Evolutionary conservation across 2,113 vertebrate genomes (phyloP).

Genomic region (Triplophysa tibetana): DNA sequence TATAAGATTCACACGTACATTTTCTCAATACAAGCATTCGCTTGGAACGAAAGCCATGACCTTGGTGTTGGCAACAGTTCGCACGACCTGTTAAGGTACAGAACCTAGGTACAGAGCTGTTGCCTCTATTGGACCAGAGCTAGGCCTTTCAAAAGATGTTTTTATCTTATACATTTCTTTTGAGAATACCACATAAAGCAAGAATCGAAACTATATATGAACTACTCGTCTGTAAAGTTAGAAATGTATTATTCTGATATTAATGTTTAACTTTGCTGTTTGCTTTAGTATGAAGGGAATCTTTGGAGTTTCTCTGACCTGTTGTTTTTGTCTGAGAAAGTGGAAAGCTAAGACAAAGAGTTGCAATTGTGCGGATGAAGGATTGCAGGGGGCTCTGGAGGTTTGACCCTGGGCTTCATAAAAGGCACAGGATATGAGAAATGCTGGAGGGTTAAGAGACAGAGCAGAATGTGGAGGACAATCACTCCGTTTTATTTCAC

Average conservation of each 20-base stretch:
- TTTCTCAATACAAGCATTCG: no score
- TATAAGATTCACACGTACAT: no score
- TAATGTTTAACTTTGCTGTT: constrained; percentile 38
- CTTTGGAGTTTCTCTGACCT: constrained; percentile 39
- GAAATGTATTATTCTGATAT: constrained; percentile 35
- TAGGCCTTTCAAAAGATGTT: background rate
- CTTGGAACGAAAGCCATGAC: no score
- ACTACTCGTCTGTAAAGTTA: background rate
- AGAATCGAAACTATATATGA: constrained; percentile 24
- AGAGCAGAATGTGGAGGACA: background rate
- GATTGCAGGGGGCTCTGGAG: constrained; percentile 43
- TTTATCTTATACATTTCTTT: constrained; percentile 5
- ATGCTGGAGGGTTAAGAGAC: constrained; percentile 32
- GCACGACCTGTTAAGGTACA: no score
- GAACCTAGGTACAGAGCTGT: no score
- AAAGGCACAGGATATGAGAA: constrained; percentile 55
- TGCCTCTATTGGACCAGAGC: background rate
- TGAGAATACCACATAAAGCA: constrained; percentile 10
- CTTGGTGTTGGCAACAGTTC: no score
- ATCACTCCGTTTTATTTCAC: background rate
- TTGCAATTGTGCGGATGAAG: constrained; percentile 47
- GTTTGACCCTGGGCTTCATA: constrained; percentile 51
- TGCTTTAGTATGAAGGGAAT: constrained; percentile 34
- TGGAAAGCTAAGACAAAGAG: constrained; percentile 36
- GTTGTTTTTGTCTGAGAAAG: constrained; percentile 36